Evolutionary conservation across 2,113 vertebrate genomes (phyloP), one percentile per base, ranked within the genome.

Genomic region (Nansenia antarctica): DNA sequence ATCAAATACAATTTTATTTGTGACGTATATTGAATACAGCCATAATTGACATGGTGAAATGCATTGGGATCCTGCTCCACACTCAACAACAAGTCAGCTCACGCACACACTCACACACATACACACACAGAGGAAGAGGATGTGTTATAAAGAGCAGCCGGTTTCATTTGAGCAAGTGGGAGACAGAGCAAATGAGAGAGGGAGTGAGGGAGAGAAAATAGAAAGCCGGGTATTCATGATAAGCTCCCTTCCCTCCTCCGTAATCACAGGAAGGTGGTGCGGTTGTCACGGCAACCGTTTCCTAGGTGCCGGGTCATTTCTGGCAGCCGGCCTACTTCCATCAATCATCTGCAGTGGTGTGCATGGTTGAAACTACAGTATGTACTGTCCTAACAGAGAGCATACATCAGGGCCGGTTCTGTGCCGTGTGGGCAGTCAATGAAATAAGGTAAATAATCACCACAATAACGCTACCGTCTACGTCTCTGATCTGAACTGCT

Each of bases 211-310:
- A 59, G 31, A 59, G 12, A 8, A 59, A 59, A 18, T 31, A 63
- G 29, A 31, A 30, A 5, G 53, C 53, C 4, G 27, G 26, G 26
- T 29, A 15, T 30, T 29, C 55, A 30, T 7, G 27, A 30, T 58
- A 31, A 58, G 18, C 55, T 49, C 29, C 27, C 55, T 49, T 14
- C 27, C 55, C 55, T 58, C 55, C 29, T 58, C 55, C 12, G 29
- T 30, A 2, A 57, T 55, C 63, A 14, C 58, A 11, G 42, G 37
- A 68, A 78, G 67, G 69, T 57, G 62, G 26, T 34, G 4, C 2
- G n/a, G 72, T 79, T 75, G 65, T 58, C 73, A 72, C 69, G 69
- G 69, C 7, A 14, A 76, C 69, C 39, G 62, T 76, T 80, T 63
- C 78, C 30, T 72, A 69, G 62, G 78, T 65, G 62, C 68, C 29